phyloP scores from a whole-genome alignment of 1,140 invertebrate genomes.

The Parapsyche elsis region DNA sequence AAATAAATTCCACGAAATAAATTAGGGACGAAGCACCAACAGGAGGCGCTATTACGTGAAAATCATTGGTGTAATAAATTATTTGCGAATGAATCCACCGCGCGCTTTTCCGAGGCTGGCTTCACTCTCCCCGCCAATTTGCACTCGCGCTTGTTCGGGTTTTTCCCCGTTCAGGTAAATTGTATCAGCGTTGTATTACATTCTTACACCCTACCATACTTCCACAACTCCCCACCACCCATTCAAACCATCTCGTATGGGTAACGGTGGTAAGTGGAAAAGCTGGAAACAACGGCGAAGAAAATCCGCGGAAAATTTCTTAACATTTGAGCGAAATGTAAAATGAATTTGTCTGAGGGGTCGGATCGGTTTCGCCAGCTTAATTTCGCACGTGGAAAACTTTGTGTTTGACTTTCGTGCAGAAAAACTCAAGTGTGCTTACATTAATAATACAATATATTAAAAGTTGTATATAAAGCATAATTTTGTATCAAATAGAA shows the following conservation, averaged over 20 bases:
- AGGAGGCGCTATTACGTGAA: slow-evolving; percentile 43
- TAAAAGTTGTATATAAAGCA: no score
- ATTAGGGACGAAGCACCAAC: slow-evolving; percentile 27
- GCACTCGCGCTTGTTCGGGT: slow-evolving; percentile 21
- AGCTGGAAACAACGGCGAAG: slow-evolving; percentile 39
- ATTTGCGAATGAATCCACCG: slow-evolving; percentile 24
- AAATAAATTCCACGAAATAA: slow-evolving; percentile 38
- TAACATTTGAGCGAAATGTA: slow-evolving; percentile 44
- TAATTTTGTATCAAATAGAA: no score
- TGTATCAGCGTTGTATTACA: slow-evolving; percentile 50
- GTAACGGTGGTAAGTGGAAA: slow-evolving; percentile 26
- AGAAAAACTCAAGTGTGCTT: no score
- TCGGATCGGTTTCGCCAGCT: neutral
- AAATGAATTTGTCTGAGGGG: slow-evolving; percentile 32
- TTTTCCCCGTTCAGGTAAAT: slow-evolving; percentile 45
- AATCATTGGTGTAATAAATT: slow-evolving; percentile 55
- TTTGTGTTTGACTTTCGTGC: neutral
- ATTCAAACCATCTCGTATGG: no score
- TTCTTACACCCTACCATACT: neutral
- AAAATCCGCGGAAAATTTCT: slow-evolving; percentile 52
- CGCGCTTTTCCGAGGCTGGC: slow-evolving; percentile 34
- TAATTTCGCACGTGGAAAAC: slow-evolving; percentile 11
- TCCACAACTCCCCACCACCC: slow-evolving; percentile 9
- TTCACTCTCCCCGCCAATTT: slow-evolving; percentile 49
- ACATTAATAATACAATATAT: no score